A percentile compares a stretch with the other conserved stretches of the same genome.
phyloP scores from a whole-genome alignment of 2,797 vertebrate genomes.

The Emydoidea blandingii region DNA sequence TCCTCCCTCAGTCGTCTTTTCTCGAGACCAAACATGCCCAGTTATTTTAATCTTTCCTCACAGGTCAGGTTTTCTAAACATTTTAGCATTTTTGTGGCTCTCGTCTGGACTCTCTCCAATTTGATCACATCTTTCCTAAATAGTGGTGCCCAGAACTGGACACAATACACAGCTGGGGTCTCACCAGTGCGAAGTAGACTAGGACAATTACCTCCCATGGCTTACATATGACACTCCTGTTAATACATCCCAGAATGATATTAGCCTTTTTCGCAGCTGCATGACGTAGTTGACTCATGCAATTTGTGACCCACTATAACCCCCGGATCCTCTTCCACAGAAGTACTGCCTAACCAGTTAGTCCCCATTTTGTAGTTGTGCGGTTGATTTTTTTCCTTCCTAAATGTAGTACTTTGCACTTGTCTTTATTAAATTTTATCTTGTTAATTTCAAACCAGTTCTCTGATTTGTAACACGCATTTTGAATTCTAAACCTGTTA shows the following conservation, averaged over 20 bases:
- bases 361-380: not conserved
- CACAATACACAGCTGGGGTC: too few relatives aligned
- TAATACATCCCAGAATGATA: not conserved
- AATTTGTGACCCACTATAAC: not conserved
- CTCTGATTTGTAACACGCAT: not conserved
- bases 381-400: not conserved
- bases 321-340: not conserved
- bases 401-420: not conserved
- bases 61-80: not conserved
- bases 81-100: not conserved
- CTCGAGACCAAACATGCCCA: not conserved
- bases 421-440: not conserved
- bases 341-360: not conserved
- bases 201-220: not conserved
- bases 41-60: not conserved
- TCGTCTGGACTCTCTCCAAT: not conserved
- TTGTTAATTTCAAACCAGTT: not conserved
- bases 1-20: not conserved
- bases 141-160: not conserved
- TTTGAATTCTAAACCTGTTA: not conserved
- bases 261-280: not conserved
- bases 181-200: not conserved
- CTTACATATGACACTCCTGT: not conserved
- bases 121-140: too few relatives aligned
- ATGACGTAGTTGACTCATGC: not conserved